Conservation (phyloP, 1,140 invertebrate species). For the Zophobas atratus region DNA sequence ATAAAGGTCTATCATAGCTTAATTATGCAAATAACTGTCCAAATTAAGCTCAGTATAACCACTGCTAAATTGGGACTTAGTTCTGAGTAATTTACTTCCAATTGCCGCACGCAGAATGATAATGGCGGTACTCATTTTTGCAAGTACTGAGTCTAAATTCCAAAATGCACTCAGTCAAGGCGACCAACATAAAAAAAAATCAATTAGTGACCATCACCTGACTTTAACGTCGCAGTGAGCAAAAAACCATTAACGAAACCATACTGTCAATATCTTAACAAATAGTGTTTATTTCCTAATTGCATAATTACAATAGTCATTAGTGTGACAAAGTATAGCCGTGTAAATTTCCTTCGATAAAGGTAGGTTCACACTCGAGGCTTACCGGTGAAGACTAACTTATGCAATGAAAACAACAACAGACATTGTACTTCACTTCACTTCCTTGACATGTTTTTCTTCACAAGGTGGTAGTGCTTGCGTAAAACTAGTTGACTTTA, state of each 20-base stretch:
- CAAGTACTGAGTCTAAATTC: too few relatives aligned
- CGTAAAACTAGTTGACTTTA: constrained; percentile 33
- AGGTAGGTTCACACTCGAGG: neutral
- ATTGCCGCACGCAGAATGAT: neutral
- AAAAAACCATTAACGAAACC: too few relatives aligned
- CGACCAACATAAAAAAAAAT: too few relatives aligned
- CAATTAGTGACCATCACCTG: too few relatives aligned
- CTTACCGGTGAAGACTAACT: neutral
- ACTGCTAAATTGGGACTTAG: neutral
- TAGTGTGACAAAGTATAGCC: neutral
- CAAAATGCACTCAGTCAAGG: too few relatives aligned
- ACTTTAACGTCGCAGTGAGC: too few relatives aligned
- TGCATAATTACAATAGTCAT: neutral
- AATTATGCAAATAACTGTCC: neutral
- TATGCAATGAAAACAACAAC: neutral
- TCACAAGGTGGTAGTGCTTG: neutral
- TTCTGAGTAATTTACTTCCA: neutral
- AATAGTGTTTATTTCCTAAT: constrained; percentile 16
- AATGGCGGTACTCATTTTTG: neutral
- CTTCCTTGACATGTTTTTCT: constrained; percentile 34
- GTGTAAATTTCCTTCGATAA: neutral
- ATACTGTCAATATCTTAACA: neutral
- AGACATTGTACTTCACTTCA: constrained; percentile 36
- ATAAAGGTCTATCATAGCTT: neutral
- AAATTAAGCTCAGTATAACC: neutral